Evolutionary conservation across 2,113 vertebrate genomes (phyloP).

Genomic region (Brachyhypopomus gauderio): DNA sequence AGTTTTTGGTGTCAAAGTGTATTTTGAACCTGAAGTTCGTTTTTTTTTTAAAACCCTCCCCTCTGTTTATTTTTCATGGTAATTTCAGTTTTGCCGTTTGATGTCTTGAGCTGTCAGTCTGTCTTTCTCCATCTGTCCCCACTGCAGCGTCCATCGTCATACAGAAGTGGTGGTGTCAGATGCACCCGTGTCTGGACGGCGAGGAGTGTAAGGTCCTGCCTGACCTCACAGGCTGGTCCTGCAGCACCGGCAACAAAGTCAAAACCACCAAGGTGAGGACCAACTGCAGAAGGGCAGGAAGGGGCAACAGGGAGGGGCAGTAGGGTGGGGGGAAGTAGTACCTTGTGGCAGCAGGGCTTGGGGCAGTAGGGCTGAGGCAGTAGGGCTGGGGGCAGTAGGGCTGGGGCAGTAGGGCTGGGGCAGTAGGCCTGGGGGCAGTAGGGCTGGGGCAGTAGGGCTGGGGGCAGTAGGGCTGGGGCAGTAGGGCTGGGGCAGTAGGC

Average conservation of each 20-base stretch:
- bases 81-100: not conserved
- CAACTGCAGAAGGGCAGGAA: not conserved
- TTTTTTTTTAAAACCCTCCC: not conserved
- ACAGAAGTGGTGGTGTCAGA: conserved; percentile 99
- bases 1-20: not conserved
- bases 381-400: no score
- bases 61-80: not conserved
- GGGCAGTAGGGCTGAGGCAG: no score
- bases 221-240: conserved; percentile 96
- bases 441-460: no score
- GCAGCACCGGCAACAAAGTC: conserved; percentile 98
- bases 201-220: conserved; percentile 96
- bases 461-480: no score
- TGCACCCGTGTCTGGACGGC: conserved; percentile 94
- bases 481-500: no score
- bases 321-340: no score
- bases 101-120: not conserved
- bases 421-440: no score
- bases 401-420: no score
- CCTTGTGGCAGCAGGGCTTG: no score
- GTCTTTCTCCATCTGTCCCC: not conserved
- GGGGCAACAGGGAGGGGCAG: no score
- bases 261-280: conserved; percentile 97
- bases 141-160: conserved; percentile 88
- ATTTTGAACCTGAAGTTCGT: not conserved